Evolutionary conservation across 2,797 vertebrate genomes (phyloP).

Genomic region (Takifugu ocellatus): DNA sequence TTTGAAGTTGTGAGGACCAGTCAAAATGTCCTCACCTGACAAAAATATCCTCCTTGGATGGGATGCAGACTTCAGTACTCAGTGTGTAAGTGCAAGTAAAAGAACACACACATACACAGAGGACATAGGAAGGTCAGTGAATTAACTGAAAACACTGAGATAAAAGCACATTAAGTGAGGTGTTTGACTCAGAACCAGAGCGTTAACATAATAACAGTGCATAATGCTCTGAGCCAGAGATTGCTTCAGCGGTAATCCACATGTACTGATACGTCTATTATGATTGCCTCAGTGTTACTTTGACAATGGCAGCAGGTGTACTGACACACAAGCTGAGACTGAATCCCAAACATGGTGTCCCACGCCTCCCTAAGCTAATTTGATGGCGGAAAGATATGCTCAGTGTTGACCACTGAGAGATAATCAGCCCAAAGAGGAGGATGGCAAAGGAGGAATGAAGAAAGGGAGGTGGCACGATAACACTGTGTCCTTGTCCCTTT

Average conservation of each 20-base stretch:
- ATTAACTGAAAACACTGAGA: conserved; percentile 31
- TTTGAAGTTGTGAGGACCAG: too few relatives aligned
- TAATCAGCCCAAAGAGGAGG: conserved; percentile 25
- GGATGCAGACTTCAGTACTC: too few relatives aligned
- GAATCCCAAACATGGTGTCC: background rate
- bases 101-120: conserved; percentile 7
- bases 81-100: too few relatives aligned
- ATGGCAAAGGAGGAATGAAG: conserved; percentile 15
- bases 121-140: conserved; percentile 9
- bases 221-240: conserved; percentile 28
- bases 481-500: conserved; percentile 29
- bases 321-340: conserved; percentile 8
- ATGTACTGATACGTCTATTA: conserved; percentile 26
- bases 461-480: conserved; percentile 1
- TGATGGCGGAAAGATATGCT: conserved; percentile 1
- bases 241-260: conserved; percentile 46
- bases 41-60: too few relatives aligned
- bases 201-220: conserved; percentile 33
- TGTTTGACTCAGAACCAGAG: conserved; percentile 41
- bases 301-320: conserved; percentile 23
- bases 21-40: too few relatives aligned
- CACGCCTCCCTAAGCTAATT: conserved; percentile 7
- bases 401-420: conserved; percentile 9
- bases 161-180: conserved; percentile 45
- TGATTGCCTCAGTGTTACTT: conserved; percentile 7